Base-by-base conservation (phyloP, 1,140 invertebrate genomes). In the Formica selysi region DNA sequence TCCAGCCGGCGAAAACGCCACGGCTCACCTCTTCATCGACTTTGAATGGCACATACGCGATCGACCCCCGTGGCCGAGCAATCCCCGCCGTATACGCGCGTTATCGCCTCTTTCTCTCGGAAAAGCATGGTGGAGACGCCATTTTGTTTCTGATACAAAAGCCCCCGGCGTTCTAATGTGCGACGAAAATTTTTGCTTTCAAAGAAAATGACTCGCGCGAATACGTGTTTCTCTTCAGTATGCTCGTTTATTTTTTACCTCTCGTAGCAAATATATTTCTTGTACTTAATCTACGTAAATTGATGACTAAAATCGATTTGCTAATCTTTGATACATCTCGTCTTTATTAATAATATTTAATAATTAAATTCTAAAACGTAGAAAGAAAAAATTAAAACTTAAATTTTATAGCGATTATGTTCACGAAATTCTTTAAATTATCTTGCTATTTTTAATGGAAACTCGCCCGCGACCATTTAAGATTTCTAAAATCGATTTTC, bases 21-120 rank as follows among this genome's bases (percentile, higher is more conserved):
- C 76, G 89, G 81, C 89, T 90, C 88, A 87, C 68, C 88, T 87
- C 73, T 79, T 90, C 89, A 65, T 90, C 80, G 86, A 85, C 88
- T 90, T 86, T 90, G 89, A 90, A 90, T 90, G 86, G 76, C 71
- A 76, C 61, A 90, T 71, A 70, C 76, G 78, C 22, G 67, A 68
- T 86, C 88, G 68, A 85, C 59, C 86, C 74, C 44, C 62, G 44
- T 89, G 87, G 62, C 3, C 19, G 68, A 74, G 29, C 74, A 76
- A 73, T 62, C 76, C 88, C 86, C 88, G 61, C 44, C 71, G 71
- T 36, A 54, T 85, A 73, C 38, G 44, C 65, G 62, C 48, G 62
- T 87, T 85, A 87, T 80, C 76, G 83, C 70, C 38, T 57, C 62
- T 44, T 51, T 51, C 54, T 51, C 65, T 38, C 29, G 32, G 29